Conservation (phyloP, 2,888 invertebrate genomes). For the Lottia scabra region DNA sequence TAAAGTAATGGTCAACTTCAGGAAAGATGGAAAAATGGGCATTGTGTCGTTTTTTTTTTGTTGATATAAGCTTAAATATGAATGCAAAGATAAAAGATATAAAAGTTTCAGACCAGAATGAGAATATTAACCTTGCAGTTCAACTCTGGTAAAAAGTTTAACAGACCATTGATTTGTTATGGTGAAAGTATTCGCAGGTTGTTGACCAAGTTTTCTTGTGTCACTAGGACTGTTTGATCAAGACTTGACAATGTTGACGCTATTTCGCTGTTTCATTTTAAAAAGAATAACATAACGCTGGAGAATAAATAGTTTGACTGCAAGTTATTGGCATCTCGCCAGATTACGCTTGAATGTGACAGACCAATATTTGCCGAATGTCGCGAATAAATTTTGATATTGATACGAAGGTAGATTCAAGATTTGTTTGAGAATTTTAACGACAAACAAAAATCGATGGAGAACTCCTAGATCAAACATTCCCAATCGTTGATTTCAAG, state of each 20-base stretch:
- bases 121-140: too few relatives aligned
- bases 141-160: too few relatives aligned
- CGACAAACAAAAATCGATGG: background rate
- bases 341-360: background rate
- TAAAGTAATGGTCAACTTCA: too few relatives aligned
- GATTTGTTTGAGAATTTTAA: background rate
- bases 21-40: too few relatives aligned
- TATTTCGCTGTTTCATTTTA: background rate
- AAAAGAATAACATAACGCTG: background rate
- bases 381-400: background rate
- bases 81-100: too few relatives aligned
- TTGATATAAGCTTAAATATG: too few relatives aligned
- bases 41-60: too few relatives aligned
- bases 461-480: background rate
- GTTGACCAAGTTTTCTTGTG: background rate
- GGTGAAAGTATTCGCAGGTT: background rate
- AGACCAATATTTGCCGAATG: background rate
- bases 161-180: too few relatives aligned
- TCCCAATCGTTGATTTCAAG: too few relatives aligned
- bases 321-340: background rate
- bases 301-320: background rate
- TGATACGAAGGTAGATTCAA: background rate
- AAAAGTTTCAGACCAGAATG: too few relatives aligned
- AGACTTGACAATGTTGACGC: background rate
- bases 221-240: background rate